Evolutionary conservation across 1,140 invertebrate species (phyloP).

Genomic region (Drosophila serrata): DNA sequence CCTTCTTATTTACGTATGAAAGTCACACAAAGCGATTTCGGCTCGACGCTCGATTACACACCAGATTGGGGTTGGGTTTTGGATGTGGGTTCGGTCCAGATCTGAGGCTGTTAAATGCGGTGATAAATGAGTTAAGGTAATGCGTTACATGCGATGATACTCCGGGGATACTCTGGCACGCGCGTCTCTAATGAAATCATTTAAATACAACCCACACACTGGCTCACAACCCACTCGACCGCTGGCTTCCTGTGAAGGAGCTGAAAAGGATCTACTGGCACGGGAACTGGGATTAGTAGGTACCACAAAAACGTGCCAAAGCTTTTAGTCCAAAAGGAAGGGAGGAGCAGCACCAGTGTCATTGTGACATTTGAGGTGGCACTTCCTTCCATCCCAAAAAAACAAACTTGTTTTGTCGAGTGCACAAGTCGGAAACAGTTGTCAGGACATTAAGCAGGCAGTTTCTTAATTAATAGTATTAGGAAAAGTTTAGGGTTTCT

Average conservation of each 20-base stretch:
- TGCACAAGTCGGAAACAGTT: slow-evolving; percentile 28
- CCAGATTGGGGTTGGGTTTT: slow-evolving; percentile 41
- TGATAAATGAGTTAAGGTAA: slow-evolving; percentile 82
- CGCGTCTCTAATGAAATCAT: slow-evolving; percentile 78
- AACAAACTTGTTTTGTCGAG: slow-evolving; percentile 35
- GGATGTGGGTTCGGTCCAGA: not conserved
- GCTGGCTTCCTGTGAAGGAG: slow-evolving; percentile 11
- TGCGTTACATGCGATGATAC: slow-evolving; percentile 67
- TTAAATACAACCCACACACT: slow-evolving; percentile 71
- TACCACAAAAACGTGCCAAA: slow-evolving; percentile 68
- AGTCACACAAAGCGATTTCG: slow-evolving; percentile 80
- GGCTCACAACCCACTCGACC: slow-evolving; percentile 18
- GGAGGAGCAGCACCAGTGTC: not conserved
- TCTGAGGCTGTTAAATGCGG: slow-evolving; percentile 67
- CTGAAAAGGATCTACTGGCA: not conserved
- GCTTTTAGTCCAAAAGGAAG: slow-evolving; percentile 22
- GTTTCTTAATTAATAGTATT: slow-evolving; percentile 25
- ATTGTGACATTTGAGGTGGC: slow-evolving; percentile 36
- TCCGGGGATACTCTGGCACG: slow-evolving; percentile 64
- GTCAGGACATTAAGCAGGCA: slow-evolving; percentile 16
- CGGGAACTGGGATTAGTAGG: slow-evolving; percentile 26
- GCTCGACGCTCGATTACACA: slow-evolving; percentile 68
- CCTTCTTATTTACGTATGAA: slow-evolving; percentile 75
- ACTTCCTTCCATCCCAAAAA: slow-evolving; percentile 9
- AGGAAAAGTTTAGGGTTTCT: not conserved